phyloP scores from a whole-genome alignment of 1,140 invertebrate genomes.

The Pseudomyrmex concolor region DNA sequence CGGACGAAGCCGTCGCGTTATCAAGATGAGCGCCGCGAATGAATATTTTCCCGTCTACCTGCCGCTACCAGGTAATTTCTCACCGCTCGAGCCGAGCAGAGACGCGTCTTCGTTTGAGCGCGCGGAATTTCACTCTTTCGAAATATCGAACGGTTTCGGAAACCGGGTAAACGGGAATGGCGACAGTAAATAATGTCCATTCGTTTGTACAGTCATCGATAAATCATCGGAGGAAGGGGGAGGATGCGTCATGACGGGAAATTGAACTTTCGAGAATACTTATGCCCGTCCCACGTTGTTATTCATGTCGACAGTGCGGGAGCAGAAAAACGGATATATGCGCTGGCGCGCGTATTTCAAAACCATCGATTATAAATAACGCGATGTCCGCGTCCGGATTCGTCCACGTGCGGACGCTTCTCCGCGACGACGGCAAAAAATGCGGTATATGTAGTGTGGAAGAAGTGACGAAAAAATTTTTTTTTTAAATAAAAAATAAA shows the following conservation, averaged over 20 bases:
- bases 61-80: constrained; percentile 56
- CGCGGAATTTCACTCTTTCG: constrained; percentile 50
- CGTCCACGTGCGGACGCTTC: constrained; percentile 10
- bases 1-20: too few species aligned
- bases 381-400: constrained; percentile 38
- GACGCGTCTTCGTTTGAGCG: constrained; percentile 42
- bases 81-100: background rate
- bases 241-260: constrained; percentile 64
- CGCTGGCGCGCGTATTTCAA: constrained; percentile 56
- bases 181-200: constrained; percentile 73
- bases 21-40: background rate
- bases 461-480: background rate
- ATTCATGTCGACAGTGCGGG: constrained; percentile 68
- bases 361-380: constrained; percentile 66
- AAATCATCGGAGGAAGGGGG: constrained; percentile 56
- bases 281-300: constrained; percentile 71
- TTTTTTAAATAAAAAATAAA: background rate
- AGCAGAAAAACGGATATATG: constrained; percentile 34
- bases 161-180: constrained; percentile 49
- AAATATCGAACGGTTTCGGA: constrained; percentile 18
- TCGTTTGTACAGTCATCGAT: constrained; percentile 70
- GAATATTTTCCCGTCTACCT: background rate
- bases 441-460: background rate
- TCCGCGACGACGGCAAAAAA: too few species aligned
- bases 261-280: constrained; percentile 76